Evolutionary conservation across 2,888 invertebrate genomes (phyloP).

Genomic region (Fragum whitleyi): DNA sequence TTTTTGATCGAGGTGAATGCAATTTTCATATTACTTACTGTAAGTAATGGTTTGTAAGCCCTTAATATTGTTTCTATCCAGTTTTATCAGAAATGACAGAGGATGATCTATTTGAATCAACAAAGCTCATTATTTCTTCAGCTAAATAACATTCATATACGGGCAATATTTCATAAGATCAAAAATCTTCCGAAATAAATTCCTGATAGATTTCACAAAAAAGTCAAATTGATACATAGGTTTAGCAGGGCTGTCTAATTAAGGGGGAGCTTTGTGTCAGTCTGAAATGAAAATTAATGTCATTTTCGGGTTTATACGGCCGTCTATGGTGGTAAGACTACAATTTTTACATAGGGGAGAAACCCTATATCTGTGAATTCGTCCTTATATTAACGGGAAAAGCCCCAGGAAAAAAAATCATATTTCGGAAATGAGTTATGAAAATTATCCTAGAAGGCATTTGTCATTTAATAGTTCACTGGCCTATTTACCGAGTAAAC

Average conservation of each 20-base stretch:
- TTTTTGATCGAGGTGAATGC: too few species aligned
- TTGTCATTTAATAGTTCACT: not conserved
- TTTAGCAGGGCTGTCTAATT: conserved; percentile 11
- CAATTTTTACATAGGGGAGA: not conserved
- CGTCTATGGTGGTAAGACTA: not conserved
- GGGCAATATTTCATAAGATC: too few species aligned
- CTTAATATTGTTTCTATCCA: too few species aligned
- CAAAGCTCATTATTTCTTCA: too few species aligned
- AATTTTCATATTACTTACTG: too few species aligned
- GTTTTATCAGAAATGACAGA: too few species aligned
- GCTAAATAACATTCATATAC: too few species aligned
- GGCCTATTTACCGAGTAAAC: not conserved
- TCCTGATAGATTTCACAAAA: not conserved
- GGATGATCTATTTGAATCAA: too few species aligned
- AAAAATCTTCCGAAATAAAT: not conserved
- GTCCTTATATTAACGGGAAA: not conserved
- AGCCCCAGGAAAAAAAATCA: not conserved
- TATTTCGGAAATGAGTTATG: not conserved
- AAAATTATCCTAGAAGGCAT: not conserved
- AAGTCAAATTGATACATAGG: conserved; percentile 13
- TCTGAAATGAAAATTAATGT: conserved; percentile 17
- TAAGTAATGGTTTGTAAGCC: too few species aligned
- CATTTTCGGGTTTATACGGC: not conserved
- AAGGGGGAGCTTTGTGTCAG: conserved; percentile 9
- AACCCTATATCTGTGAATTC: not conserved